Percentiles rank a stretch among this genome's conserved stretches.
phyloP scores from a whole-genome alignment of 1,140 invertebrate genomes.

The Luehdorfia chinensis region DNA sequence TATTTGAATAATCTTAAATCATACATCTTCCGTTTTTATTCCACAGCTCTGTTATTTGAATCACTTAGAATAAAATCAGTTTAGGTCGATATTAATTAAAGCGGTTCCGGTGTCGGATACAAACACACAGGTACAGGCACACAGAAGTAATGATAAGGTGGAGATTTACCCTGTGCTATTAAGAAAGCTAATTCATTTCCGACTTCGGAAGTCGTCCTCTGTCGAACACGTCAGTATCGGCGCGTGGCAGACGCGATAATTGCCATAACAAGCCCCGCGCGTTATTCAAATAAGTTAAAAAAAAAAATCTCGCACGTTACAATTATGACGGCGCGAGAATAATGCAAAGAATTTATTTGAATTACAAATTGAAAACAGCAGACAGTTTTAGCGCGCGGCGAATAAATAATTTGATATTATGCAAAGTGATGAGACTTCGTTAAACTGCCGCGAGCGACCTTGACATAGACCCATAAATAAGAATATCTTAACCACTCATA shows the following conservation, averaged over 20 bases:
- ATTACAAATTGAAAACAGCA: constrained; percentile 71
- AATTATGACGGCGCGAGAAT: constrained; percentile 53
- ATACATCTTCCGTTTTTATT: no score
- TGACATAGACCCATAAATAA: constrained; percentile 73
- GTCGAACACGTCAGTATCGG: constrained; percentile 3
- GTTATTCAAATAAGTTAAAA: constrained; percentile 44
- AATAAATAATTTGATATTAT: constrained; percentile 76
- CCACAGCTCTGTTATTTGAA: no score
- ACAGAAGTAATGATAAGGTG: no score
- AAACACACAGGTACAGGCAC: no score
- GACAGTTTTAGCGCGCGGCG: constrained; percentile 67
- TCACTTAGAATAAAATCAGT: no score
- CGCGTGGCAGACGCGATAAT: constrained; percentile 16
- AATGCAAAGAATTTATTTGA: constrained; percentile 68
- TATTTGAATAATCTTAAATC: no score
- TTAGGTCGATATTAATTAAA: no score
- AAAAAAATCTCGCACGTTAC: constrained; percentile 48
- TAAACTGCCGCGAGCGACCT: constrained; percentile 52
- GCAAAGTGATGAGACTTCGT: constrained; percentile 64
- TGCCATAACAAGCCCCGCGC: no score
- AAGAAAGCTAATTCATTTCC: no score
- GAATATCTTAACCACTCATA: constrained; percentile 74
- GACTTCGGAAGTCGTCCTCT: no score
- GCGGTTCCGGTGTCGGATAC: no score
- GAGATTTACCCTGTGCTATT: no score